Percentiles rank a stretch among this genome's conserved stretches.
Conservation (phyloP, 2,888 invertebrate genomes). For the Cyclophora albipunctata region DNA sequence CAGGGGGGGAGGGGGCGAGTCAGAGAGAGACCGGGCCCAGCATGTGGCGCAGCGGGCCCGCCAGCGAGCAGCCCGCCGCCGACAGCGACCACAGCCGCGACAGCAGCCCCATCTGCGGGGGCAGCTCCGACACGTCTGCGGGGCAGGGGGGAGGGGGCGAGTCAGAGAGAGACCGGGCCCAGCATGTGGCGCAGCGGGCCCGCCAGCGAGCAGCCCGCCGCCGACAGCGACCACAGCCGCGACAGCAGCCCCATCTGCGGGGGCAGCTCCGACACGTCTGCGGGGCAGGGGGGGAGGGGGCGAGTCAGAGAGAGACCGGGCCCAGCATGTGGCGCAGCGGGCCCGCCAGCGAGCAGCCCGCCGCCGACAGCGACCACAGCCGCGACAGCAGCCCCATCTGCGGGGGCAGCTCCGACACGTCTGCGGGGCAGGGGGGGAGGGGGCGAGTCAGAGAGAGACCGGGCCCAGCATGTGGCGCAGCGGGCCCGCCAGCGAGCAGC, state of each 20-base stretch:
- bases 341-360: constrained; percentile 70
- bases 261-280: constrained; percentile 90
- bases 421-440: constrained; percentile 54
- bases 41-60: constrained; percentile 92
- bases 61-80: constrained; percentile 24
- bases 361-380: constrained; percentile 84
- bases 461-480: constrained; percentile 91
- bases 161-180: constrained; percentile 82
- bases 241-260: constrained; percentile 95
- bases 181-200: constrained; percentile 94
- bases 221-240: constrained; percentile 88
- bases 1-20: constrained; percentile 3
- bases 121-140: constrained; percentile 88
- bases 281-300: constrained; percentile 22
- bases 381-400: constrained; percentile 95
- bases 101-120: constrained; percentile 95
- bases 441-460: constrained; percentile 72
- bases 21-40: constrained; percentile 87
- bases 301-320: constrained; percentile 78
- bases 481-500: constrained; percentile 79
- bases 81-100: constrained; percentile 91
- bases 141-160: constrained; percentile 12
- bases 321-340: constrained; percentile 93
- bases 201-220: constrained; percentile 38
- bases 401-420: constrained; percentile 91